Conservation (phyloP, 2,888 invertebrate species). For the Adineta ricciae region DNA sequence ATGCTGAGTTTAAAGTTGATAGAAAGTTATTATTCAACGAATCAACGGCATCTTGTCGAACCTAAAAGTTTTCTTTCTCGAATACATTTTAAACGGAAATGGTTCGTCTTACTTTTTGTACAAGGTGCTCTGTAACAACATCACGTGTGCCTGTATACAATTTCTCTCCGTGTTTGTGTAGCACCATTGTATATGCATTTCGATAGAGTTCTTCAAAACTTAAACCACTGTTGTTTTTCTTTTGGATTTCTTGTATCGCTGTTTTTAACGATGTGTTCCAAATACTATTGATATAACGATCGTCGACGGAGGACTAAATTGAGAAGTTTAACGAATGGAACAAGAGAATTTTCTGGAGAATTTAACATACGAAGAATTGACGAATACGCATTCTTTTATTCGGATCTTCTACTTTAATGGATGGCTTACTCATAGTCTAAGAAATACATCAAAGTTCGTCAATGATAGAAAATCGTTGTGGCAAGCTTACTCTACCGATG, state of each 20-base stretch:
- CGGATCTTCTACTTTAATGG: background rate
- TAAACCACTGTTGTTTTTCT: constrained; percentile 97
- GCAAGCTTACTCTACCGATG: no score
- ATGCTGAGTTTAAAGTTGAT: constrained; percentile 85
- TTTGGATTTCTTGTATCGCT: constrained; percentile 97
- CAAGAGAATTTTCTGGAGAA: background rate
- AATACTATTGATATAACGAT: constrained; percentile 61
- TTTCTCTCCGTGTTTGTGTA: constrained; percentile 95
- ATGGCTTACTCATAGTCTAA: constrained; percentile 1
- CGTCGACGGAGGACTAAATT: constrained; percentile 18
- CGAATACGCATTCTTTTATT: constrained; percentile 11
- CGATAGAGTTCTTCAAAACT: constrained; percentile 98
- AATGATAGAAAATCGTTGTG: no score
- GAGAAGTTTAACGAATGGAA: background rate
- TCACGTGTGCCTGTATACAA: constrained; percentile 93
- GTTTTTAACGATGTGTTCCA: constrained; percentile 83
- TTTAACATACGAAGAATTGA: background rate
- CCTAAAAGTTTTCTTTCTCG: constrained; percentile 53
- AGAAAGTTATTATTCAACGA: constrained; percentile 86
- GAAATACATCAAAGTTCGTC: no score
- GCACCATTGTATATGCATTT: constrained; percentile 99
- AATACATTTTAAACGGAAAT: no score
- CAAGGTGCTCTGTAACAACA: constrained; percentile 90
- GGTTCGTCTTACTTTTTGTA: constrained; percentile 64
- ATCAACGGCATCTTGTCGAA: constrained; percentile 68